Evolutionary conservation across 2,888 invertebrate genomes (phyloP), one percentile per base, ranked within the genome.

Genomic region (Tenthredo livida): DNA sequence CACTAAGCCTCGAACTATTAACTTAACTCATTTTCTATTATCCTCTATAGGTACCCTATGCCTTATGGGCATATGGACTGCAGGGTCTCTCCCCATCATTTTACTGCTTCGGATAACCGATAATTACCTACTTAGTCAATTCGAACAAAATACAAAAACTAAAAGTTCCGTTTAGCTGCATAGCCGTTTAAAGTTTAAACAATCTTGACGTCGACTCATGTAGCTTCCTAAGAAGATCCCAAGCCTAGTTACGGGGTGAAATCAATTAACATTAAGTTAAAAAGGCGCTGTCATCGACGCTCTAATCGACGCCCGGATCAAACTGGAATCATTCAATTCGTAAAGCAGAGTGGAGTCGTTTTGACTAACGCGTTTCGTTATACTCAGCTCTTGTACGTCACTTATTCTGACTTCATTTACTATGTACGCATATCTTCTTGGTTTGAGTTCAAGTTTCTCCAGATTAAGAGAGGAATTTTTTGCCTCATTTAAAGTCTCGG

Each of bases 321-420:
- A 83, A 83, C 83, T 47, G 67, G 83, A 70, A 83, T 83, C 83
- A 83, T 70, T 83, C 67, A 43, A 83, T 83, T 67, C 83, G 17
- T 37, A 10, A 70, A 47, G 65, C 83, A 67, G 67, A 43, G 29
- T n/a, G 9, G 10, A 83, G 47, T n/a, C 43, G 83, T 83, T 67
- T 73, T 73, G 72, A 67, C 33, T 33, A 67, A 67, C 67, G 67
- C 29, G 67, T 67, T 33, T 67, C 67, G 17, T 67, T 73, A 10
- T 25, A 21, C 25, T 9, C 12, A 9, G 61, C 61, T 61, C 61
- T 10, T 43, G n/a, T 40, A 43, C 72, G 21, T 43, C 21, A 67
- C 5, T 67, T 73, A 21, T 73, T 67, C 15, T 61, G 33, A 4
- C 33, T 33, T 33, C 4, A 25, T 12, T 2, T 29, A 29, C 2